Percentiles rank a stretch among this genome's conserved stretches.
phyloP scores from a whole-genome alignment of 2,888 invertebrate species.

The Synanthedon vespiformis region DNA sequence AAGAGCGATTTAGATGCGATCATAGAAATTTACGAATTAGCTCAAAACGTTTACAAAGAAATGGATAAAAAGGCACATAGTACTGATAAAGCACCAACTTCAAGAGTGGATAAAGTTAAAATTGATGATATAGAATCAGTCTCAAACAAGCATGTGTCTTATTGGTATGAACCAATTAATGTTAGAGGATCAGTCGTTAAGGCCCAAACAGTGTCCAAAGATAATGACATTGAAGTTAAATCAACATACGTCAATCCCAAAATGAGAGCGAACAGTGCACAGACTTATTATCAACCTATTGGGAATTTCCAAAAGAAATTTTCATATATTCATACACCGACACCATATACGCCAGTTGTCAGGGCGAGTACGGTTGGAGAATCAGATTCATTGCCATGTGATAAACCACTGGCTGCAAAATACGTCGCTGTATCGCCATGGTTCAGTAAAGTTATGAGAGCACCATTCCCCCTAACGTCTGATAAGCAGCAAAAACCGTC shows the following conservation, averaged over 20 bases:
- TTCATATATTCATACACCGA: constrained; percentile 23
- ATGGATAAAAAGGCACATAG: constrained; percentile 21
- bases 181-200: neutral
- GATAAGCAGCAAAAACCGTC: constrained; percentile 18
- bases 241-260: neutral
- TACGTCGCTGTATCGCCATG: neutral
- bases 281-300: constrained; percentile 37
- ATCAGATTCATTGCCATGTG: neutral
- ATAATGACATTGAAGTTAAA: constrained; percentile 6
- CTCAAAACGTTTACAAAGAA: constrained; percentile 54
- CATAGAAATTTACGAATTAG: constrained; percentile 52
- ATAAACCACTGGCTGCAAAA: neutral
- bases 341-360: neutral
- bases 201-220: constrained; percentile 12
- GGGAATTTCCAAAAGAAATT: constrained; percentile 32
- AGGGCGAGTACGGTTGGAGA: neutral
- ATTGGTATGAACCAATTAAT: constrained; percentile 34
- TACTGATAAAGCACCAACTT: constrained; percentile 8
- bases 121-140: constrained; percentile 2
- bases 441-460: neutral
- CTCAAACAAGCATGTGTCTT: constrained; percentile 12
- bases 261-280: neutral
- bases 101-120: constrained; percentile 16
- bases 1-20: constrained; percentile 57
- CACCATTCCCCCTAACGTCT: constrained; percentile 6